A percentile compares a stretch with the other conserved stretches of the same genome.
Evolutionary conservation across 2,888 invertebrate species (phyloP).

Genomic region (Dromius quadrimaculatus): DNA sequence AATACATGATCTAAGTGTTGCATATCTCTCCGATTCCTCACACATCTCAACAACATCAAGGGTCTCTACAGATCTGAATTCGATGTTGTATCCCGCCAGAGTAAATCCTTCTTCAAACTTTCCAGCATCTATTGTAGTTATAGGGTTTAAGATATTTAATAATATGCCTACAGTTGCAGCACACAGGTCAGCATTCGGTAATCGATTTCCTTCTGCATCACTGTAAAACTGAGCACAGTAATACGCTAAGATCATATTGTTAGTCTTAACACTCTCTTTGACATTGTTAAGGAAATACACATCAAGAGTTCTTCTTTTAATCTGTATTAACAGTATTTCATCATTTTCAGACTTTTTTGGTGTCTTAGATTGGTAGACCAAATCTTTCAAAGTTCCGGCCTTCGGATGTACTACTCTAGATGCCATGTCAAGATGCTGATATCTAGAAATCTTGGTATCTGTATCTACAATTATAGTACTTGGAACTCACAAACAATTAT

Average conservation of each 20-base stretch:
- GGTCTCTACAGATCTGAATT: not conserved
- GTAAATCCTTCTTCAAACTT: not conserved
- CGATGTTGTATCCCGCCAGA: not conserved
- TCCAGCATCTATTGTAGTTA: not conserved
- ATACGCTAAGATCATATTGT: not conserved
- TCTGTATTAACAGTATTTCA: no score
- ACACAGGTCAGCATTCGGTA: not conserved
- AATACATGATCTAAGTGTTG: not conserved
- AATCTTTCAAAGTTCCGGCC: no score
- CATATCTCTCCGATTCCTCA: not conserved
- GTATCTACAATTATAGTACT: no score
- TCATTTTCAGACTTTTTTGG: no score
- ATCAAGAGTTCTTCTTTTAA: no score
- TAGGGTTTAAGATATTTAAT: not conserved
- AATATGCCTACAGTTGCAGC: not conserved
- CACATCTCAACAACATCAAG: not conserved
- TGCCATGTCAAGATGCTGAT: no score
- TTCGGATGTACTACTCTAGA: no score
- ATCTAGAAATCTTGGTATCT: no score
- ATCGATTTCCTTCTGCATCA: not conserved
- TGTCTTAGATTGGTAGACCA: no score
- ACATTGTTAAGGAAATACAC: no score
- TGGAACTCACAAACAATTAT: no score
- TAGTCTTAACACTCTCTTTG: no score
- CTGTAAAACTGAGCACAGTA: not conserved